Evolutionary conservation across 2,113 vertebrate species (phyloP).

Genomic region (Montifringilla adamsi): DNA sequence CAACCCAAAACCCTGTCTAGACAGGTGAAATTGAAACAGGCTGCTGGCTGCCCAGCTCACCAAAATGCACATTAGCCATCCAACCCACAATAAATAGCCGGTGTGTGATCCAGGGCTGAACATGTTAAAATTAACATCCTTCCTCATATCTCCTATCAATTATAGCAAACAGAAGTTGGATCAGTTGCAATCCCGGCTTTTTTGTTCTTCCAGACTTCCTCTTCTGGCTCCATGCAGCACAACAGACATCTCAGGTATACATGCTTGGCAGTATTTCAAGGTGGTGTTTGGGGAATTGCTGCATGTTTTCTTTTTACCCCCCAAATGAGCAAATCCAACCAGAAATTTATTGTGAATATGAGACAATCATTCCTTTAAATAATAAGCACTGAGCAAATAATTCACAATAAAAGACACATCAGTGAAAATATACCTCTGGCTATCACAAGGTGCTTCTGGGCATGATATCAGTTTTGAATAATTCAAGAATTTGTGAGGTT

Average conservation of each 20-base stretch:
- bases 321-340: not conserved
- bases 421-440: not conserved
- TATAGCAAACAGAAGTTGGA: not conserved
- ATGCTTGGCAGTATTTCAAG: not conserved
- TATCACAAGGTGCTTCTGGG: not conserved
- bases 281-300: not conserved
- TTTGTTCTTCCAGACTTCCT: not conserved
- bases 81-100: not conserved
- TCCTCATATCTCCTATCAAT: not conserved
- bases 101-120: not conserved
- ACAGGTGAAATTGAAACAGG: conserved; percentile 45
- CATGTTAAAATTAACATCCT: not conserved
- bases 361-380: not conserved
- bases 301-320: not conserved
- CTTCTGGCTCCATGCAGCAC: not conserved
- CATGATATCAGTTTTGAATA: not conserved
- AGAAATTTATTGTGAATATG: not conserved
- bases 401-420: not conserved
- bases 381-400: not conserved
- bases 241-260: not conserved
- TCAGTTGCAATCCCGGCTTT: not conserved
- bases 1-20: conserved; percentile 49
- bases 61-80: not conserved
- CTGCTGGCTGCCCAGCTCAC: conserved; percentile 4
- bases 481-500: not conserved